phyloP scores from a whole-genome alignment of 1,140 invertebrate species.

The Anastrepha ludens region DNA sequence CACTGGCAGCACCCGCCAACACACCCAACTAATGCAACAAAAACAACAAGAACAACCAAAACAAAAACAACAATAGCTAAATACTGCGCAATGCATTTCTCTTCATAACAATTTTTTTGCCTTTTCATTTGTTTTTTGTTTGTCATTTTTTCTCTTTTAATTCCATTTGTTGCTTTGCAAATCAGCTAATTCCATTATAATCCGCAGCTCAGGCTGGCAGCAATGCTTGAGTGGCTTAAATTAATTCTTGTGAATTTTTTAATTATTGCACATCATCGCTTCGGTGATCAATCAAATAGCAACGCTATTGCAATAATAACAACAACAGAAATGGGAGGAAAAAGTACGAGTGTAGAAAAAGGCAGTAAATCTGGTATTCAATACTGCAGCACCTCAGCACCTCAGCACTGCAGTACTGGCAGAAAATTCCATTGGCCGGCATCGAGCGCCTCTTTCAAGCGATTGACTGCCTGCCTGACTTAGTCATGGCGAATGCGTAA shows the following conservation, averaged over 20 bases:
- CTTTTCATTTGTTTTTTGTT: neutral
- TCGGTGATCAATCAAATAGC: conserved; percentile 27
- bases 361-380: neutral
- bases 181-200: conserved; percentile 15
- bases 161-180: neutral
- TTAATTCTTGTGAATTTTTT: conserved; percentile 43
- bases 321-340: neutral
- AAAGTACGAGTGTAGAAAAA: neutral
- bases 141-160: neutral
- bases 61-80: neutral
- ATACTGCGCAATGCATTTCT: conserved; percentile 4
- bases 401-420: too few species aligned
- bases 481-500: too few species aligned
- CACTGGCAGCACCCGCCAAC: neutral
- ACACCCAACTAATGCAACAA: conserved; percentile 12
- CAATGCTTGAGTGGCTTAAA: conserved; percentile 25
- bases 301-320: neutral
- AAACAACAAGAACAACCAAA: neutral
- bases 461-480: too few species aligned
- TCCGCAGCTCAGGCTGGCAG: neutral
- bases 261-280: conserved; percentile 30
- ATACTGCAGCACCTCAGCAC: too few species aligned
- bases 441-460: too few species aligned
- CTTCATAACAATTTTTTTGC: neutral
- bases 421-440: too few species aligned